A percentile compares a stretch with the other conserved stretches of the same genome.
phyloP scores from a whole-genome alignment of 2,797 vertebrate species.

The Xiphophorus birchmanni region DNA sequence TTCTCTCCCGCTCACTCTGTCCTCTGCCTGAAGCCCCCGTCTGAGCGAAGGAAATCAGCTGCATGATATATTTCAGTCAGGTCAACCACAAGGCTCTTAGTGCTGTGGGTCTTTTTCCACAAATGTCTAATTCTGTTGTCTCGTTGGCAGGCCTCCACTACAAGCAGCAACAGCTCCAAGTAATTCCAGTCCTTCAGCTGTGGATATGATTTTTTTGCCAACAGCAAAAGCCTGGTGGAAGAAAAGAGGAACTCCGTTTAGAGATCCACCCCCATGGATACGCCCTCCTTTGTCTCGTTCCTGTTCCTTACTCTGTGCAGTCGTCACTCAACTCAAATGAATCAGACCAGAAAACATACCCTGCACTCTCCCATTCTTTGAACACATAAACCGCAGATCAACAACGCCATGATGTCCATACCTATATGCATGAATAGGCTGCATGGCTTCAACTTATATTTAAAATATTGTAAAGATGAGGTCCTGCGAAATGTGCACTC shows the following conservation, averaged over 20 bases:
- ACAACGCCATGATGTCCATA: constrained; percentile 37
- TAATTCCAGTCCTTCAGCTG: constrained; percentile 56
- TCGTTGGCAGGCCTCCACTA: constrained; percentile 76
- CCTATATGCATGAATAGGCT: constrained; percentile 68
- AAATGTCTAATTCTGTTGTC: constrained; percentile 43
- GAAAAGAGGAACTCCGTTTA: constrained; percentile 24
- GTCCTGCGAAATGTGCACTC: constrained; percentile 1
- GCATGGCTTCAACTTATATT: constrained; percentile 67
- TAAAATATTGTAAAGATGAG: constrained; percentile 10
- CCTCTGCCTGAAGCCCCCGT: constrained; percentile 74
- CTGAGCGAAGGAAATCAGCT: constrained; percentile 68
- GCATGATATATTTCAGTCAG: constrained; percentile 72
- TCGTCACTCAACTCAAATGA: constrained; percentile 28
- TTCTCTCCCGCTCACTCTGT: constrained; percentile 51
- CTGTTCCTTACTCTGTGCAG: constrained; percentile 17
- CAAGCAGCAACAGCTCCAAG: constrained; percentile 78
- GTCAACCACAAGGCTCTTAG: constrained; percentile 25
- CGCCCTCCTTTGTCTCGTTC: constrained; percentile 26
- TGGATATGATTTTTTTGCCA: constrained; percentile 24
- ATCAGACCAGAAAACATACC: constrained; percentile 28
- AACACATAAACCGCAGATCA: constrained; percentile 62
- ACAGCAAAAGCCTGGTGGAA: constrained; percentile 31
- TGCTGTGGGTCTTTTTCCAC: constrained; percentile 6
- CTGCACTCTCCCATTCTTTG: constrained; percentile 30
- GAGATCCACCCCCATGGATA: not conserved